phyloP scores from a whole-genome alignment of 2,113 vertebrate genomes.

The Sebastes schlegelii region DNA sequence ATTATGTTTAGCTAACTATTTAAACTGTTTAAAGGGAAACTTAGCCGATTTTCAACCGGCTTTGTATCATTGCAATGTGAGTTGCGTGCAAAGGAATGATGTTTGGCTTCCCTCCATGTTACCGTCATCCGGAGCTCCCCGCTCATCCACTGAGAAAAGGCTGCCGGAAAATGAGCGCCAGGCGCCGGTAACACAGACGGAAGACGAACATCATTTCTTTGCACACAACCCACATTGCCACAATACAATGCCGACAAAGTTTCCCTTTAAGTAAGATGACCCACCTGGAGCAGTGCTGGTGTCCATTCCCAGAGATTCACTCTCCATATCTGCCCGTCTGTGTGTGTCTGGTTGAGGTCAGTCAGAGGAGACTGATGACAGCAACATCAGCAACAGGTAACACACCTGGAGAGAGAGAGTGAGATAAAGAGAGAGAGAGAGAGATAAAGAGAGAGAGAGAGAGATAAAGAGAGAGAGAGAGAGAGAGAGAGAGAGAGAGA shows the following conservation, averaged over 20 bases:
- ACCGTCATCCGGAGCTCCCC: not conserved
- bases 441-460: not conserved
- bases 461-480: not conserved
- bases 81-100: not conserved
- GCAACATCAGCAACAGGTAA: conserved; percentile 48
- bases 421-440: not conserved
- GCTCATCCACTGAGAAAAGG: too few species aligned
- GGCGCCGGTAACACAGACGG: too few species aligned
- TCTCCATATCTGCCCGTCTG: conserved; percentile 47
- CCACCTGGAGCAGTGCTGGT: conserved; percentile 42
- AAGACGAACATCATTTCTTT: too few species aligned
- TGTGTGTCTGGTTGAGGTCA: conserved; percentile 11
- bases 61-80: not conserved
- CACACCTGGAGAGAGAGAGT: conserved; percentile 28
- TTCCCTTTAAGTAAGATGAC: not conserved
- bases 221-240: not conserved
- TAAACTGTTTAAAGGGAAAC: not conserved
- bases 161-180: too few species aligned
- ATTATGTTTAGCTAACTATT: not conserved
- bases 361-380: conserved; percentile 47
- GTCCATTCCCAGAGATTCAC: conserved; percentile 55
- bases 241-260: not conserved
- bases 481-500: not conserved
- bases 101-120: not conserved
- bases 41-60: not conserved